A percentile compares a stretch with the other conserved stretches of the same genome.
Conservation (phyloP, 2,113 vertebrate genomes). For the Sorex fumeus region DNA sequence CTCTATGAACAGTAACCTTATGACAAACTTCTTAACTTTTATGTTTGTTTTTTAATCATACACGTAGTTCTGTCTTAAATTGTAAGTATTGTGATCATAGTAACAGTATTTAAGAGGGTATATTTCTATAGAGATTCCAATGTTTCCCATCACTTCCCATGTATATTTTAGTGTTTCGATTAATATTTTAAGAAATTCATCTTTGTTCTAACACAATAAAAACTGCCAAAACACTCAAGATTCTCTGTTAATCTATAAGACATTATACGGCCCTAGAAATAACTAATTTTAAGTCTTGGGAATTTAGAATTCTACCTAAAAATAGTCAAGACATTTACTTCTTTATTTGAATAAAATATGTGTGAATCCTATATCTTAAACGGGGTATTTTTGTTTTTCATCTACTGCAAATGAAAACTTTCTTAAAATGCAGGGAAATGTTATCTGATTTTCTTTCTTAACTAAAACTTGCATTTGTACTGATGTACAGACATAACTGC, state of each 20-base stretch:
- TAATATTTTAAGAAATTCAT: slow-evolving; percentile 46
- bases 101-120: slow-evolving; percentile 50
- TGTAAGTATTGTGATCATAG: background rate
- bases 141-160: background rate
- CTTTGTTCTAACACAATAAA: slow-evolving; percentile 40
- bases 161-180: slow-evolving; percentile 52
- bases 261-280: background rate
- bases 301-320: slow-evolving; percentile 25
- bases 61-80: slow-evolving; percentile 41
- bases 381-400: background rate
- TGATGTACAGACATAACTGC: background rate
- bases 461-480: background rate
- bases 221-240: background rate
- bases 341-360: slow-evolving; percentile 52
- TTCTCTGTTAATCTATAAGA: background rate
- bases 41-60: slow-evolving; percentile 23
- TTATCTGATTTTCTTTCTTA: slow-evolving; percentile 25
- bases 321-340: background rate
- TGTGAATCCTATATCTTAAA: slow-evolving; percentile 9
- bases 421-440: background rate
- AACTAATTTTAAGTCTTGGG: background rate
- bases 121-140: background rate
- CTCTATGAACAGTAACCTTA: background rate
- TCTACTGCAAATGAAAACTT: slow-evolving; percentile 5
- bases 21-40: slow-evolving; percentile 5